Percentiles rank a stretch among this genome's conserved stretches.
Conservation (phyloP, 2,888 invertebrate genomes). For the Autographa gamma region DNA sequence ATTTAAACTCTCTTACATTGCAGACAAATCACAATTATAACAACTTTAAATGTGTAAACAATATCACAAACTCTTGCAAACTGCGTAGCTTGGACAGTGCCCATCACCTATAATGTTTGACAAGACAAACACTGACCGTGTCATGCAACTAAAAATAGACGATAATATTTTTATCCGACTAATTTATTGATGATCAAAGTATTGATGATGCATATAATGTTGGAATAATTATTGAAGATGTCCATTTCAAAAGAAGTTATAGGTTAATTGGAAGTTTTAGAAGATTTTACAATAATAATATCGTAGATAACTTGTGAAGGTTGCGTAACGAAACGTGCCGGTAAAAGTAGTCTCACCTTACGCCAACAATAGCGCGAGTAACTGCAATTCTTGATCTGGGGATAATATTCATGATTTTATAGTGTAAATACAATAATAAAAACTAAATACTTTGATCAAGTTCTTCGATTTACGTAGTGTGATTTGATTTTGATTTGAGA, state of each 20-base stretch:
- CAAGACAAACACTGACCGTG: neutral
- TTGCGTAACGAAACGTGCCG: conserved; percentile 79
- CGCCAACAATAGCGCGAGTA: conserved; percentile 72
- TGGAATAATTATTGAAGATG: neutral
- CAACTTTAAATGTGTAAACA: neutral
- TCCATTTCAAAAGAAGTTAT: neutral
- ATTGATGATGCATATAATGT: neutral
- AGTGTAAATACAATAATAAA: conserved; percentile 20
- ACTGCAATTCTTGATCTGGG: conserved; percentile 70
- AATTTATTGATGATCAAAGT: neutral
- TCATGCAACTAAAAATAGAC: neutral
- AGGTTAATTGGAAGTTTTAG: neutral
- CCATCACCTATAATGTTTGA: neutral
- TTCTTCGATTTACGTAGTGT: neutral
- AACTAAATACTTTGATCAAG: neutral
- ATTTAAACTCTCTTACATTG: neutral
- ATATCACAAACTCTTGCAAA: neutral
- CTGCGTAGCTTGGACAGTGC: neutral
- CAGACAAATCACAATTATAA: neutral
- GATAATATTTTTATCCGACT: neutral
- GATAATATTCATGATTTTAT: conserved; percentile 77
- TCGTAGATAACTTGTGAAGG: conserved; percentile 19
- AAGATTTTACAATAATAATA: neutral
- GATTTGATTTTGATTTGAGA: no score
- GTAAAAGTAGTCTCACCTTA: conserved; percentile 73